phyloP scores from a whole-genome alignment of 64 coral and sea anemone genomes.

The Stichodactyla mertensii region DNA sequence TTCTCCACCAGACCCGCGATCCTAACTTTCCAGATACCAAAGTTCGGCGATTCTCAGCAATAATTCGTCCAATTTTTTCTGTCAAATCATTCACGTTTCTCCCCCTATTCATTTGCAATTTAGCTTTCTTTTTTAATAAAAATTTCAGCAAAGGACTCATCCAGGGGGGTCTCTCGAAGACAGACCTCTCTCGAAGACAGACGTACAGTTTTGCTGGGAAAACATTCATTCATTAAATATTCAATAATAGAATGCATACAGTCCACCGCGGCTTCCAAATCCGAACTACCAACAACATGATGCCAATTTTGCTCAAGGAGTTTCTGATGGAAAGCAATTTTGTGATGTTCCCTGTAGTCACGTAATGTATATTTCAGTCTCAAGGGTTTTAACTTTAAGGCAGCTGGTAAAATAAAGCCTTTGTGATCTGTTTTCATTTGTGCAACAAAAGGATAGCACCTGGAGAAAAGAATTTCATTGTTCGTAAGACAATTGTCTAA shows the following conservation, averaged over 20 bases:
- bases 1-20: slow-evolving; percentile 34
- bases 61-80: slow-evolving; percentile 47
- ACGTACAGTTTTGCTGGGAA: slow-evolving; percentile 28
- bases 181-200: slow-evolving; percentile 43
- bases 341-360: slow-evolving; percentile 70
- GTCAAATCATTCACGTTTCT: slow-evolving; percentile 42
- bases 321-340: slow-evolving; percentile 49
- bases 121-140: slow-evolving; percentile 34
- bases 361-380: slow-evolving; percentile 41
- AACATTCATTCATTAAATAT: slow-evolving; percentile 34
- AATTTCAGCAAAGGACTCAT: slow-evolving; percentile 27
- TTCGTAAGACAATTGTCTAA: slow-evolving; percentile 39
- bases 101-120: slow-evolving; percentile 21
- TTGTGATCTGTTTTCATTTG: slow-evolving; percentile 30
- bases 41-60: neutral
- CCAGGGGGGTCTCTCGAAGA: slow-evolving; percentile 32
- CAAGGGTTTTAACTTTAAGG: slow-evolving; percentile 34
- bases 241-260: slow-evolving; percentile 20
- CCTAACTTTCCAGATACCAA: too few species aligned
- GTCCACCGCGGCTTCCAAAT: slow-evolving; percentile 31
- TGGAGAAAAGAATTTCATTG: neutral
- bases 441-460: slow-evolving; percentile 16
- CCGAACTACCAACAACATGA: slow-evolving; percentile 20
- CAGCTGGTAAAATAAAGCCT: slow-evolving; percentile 26
- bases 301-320: slow-evolving; percentile 26